Evolutionary conservation across 2,888 invertebrate genomes (phyloP), one percentile per base, ranked within the genome.

Genomic region (Nesidiocoris tenuis): DNA sequence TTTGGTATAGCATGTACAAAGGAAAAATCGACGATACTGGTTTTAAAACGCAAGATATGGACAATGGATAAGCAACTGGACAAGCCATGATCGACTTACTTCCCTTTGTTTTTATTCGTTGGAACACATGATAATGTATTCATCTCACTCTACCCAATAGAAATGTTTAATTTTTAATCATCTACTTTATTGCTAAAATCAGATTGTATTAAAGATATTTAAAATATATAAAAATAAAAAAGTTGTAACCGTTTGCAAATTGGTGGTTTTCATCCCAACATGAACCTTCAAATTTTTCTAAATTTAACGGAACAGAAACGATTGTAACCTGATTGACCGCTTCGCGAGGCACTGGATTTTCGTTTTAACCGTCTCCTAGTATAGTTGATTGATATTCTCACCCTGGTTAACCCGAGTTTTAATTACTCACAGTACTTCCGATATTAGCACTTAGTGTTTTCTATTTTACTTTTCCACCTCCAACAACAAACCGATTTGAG

Each of bases 101-200:
- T n/a, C 59, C 19, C 39, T 66, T 74, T 74, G 68, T 74, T 76
- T 75, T 76, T 72, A 65, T 74, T 65, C 22, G 54, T 74, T 76
- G 76, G 68, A 76, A 76, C 74, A 77, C 74, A 74, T 67, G 59
- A 74, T 77, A 71, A 67, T 77, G 67, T 77, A 74, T 61, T 77
- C 74, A 59, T 77, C 67, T 77, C 77, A 77, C 77, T 77, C 68
- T 68, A 74, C 67, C 74, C 77, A 74, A 67, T 77, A 77, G 74
- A 68, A 74, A 77, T 77, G 63, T 67, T 77, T 77, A 74, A 77
- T 74, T 77, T 77, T 77, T 77, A 77, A 77, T 77, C 68, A 74
- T 76, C 70, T 70, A 75, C 75, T 77, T 76, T 77, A 75, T 77
- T 76, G 77, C 77, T 77, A 77, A 39, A 77, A 77, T 72, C 77